Evolutionary conservation across 2,888 invertebrate species (phyloP).

Genomic region (Volucella inanis): DNA sequence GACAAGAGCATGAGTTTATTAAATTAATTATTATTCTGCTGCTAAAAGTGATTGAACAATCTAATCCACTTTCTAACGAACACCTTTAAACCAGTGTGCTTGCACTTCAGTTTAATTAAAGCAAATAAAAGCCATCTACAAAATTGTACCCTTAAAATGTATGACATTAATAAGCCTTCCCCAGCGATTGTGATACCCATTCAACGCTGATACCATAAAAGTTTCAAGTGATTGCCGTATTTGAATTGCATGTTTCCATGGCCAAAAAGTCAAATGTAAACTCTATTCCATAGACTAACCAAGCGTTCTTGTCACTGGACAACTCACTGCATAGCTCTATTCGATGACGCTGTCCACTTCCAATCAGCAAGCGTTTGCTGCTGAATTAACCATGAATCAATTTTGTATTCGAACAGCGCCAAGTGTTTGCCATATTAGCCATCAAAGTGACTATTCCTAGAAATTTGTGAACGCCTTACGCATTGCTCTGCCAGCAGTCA

Average conservation of each 20-base stretch:
- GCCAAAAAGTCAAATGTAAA: conserved; percentile 26
- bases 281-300: conserved; percentile 15
- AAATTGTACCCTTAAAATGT: background rate
- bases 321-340: background rate
- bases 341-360: conserved; percentile 24
- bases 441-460: background rate
- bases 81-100: too few relatives aligned
- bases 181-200: conserved; percentile 14
- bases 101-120: too few relatives aligned
- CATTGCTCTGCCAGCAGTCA: background rate
- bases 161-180: conserved; percentile 29
- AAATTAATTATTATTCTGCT: too few relatives aligned
- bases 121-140: too few relatives aligned
- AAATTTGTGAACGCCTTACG: too few relatives aligned
- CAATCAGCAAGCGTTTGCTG: conserved; percentile 52
- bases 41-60: too few relatives aligned
- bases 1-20: too few relatives aligned
- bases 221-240: conserved; percentile 20
- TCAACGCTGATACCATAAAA: conserved; percentile 16
- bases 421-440: conserved; percentile 63
- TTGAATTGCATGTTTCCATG: conserved; percentile 5
- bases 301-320: conserved; percentile 30
- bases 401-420: conserved; percentile 60
- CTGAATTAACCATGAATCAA: conserved; percentile 66
- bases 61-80: too few relatives aligned